These are phyloP conservation scores for Diarsia dahlii DNA, from an alignment of 2,888 invertebrate species.

Conservation along the genomic window DNA sequence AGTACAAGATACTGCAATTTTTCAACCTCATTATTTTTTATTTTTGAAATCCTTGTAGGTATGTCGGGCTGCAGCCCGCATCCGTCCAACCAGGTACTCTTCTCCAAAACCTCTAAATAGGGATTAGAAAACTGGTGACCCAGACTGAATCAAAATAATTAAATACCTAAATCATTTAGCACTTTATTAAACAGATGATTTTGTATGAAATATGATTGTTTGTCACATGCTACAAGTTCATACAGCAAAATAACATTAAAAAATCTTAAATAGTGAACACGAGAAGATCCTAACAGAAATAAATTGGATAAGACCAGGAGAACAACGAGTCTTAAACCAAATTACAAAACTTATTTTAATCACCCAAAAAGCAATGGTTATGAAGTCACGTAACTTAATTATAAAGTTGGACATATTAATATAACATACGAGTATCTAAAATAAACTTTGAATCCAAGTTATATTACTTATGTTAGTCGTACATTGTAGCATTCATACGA, in stretches of 20 bases:
- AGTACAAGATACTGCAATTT: no score
- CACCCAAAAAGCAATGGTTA: slow-evolving; percentile 15
- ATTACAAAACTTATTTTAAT: slow-evolving; percentile 46
- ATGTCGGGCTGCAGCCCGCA: no score
- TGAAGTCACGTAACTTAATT: slow-evolving; percentile 62
- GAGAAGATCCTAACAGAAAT: neutral
- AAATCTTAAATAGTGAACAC: no score
- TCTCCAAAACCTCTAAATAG: no score
- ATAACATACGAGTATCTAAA: slow-evolving; percentile 44
- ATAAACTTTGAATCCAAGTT: slow-evolving; percentile 46
- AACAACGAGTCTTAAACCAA: slow-evolving; percentile 25
- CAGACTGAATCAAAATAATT: no score
- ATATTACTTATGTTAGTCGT: slow-evolving; percentile 26
- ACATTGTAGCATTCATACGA: slow-evolving; percentile 5
- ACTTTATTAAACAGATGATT: neutral
- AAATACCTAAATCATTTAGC: no score
- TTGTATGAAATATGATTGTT: neutral
- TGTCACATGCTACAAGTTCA: no score
- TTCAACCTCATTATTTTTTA: no score
- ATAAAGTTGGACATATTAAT: slow-evolving; percentile 56
- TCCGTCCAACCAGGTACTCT: no score
- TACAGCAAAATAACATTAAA: no score
- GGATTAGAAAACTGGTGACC: no score
- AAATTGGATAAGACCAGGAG: slow-evolving; percentile 5
- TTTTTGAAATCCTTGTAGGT: no score